Evolutionary conservation across 1,140 invertebrate species (phyloP), one percentile per base, ranked within the genome.

Genomic region (Macrocentrus cingulum): DNA sequence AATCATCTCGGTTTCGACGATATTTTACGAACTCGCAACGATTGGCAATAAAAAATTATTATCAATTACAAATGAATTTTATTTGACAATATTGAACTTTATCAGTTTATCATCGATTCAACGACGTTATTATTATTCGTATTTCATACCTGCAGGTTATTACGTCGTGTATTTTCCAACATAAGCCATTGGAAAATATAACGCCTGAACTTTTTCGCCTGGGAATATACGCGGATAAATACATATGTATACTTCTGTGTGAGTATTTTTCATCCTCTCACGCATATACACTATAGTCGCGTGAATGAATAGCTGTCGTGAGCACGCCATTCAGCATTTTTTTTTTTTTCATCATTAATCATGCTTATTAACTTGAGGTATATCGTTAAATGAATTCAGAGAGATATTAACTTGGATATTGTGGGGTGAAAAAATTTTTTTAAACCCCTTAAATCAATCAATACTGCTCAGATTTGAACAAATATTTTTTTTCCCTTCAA

Each of bases 281-380:
- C 36, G 3, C 36, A 51, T 36, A 34, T 20, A 16, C 32, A 20
- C 34, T 13, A 11, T 23, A 20, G 20, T 25, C 20, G 20, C 34
- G 15, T 20, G 25, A 37, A 20, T 51, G 32, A 51, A 51, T 51
- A 36, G 16, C 49, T 51, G 49, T 51, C 49, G 9, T 51, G 25
- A 51, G 32, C 49, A 51, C 49, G 32, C 49, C 18, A 36, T 51
- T 37, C 49, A 34, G 18, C 37, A 36, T 36, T 51, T 51, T 51
- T 23, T 51, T 19, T 36, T 34, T 23, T 51, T 19, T 36, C 49
- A 51, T 51, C 49, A 51, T 51, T 16, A 29, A 51, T 51, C 49
- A 51, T 36, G 18, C 32, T 51, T 51, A 51, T 51, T 51, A 51
- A 20, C 32, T 34, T 20, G 49, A 11, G 25, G 22, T 18, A 19